Evolutionary conservation across 2,113 vertebrate genomes (phyloP).

Genomic region (Silurus asotus): DNA sequence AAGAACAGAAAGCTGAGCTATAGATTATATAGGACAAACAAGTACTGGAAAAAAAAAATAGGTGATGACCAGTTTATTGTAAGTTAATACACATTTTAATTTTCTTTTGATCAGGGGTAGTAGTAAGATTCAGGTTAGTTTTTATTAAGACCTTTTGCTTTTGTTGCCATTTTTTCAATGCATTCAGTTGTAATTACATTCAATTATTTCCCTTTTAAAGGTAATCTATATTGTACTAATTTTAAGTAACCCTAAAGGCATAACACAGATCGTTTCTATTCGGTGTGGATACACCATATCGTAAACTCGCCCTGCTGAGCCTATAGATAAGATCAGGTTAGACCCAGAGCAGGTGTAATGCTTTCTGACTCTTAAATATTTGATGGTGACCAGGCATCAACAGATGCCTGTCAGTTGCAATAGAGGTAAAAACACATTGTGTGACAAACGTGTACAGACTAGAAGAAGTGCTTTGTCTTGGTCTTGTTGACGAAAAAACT

Average conservation of each 20-base stretch:
- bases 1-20: not conserved
- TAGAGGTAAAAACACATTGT: not conserved
- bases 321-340: constrained; percentile 9
- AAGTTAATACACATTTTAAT: not conserved
- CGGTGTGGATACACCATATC: not conserved
- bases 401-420: constrained; percentile 35
- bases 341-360: constrained; percentile 53
- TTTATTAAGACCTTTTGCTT: not conserved
- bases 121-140: not conserved
- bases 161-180: no score
- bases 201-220: not conserved
- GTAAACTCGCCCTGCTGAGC: not conserved
- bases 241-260: not conserved
- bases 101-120: not conserved
- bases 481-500: not conserved
- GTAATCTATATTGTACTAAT: not conserved
- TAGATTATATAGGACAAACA: not conserved
- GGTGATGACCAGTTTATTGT: not conserved
- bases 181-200: not conserved
- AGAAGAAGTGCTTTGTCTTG: not conserved
- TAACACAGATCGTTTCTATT: not conserved
- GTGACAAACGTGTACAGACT: not conserved
- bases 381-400: constrained; percentile 53
- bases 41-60: not conserved
- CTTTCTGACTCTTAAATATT: constrained; percentile 69